phyloP scores from a whole-genome alignment of 2,113 vertebrate genomes.

The Campylomormyrus numenius region DNA sequence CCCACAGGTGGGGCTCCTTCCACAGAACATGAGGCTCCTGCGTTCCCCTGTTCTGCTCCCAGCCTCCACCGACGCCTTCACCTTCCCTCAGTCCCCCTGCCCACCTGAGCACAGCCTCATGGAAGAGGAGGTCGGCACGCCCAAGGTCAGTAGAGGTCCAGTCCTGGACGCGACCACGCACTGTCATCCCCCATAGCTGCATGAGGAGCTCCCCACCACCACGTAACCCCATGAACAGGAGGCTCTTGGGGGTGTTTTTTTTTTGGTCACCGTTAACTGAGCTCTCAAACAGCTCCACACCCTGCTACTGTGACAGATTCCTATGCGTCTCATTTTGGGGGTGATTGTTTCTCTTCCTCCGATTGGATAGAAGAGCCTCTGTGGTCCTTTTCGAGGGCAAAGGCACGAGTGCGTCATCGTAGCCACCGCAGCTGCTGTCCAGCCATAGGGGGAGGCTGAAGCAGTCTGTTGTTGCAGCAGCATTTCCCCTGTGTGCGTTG shows the following conservation, averaged over 20 bases:
- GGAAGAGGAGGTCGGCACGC: conserved; percentile 86
- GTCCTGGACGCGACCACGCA: background rate
- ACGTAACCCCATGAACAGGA: background rate
- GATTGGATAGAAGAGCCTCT: background rate
- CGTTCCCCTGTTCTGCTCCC: conserved; percentile 73
- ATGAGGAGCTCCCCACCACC: background rate
- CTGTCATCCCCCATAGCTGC: background rate
- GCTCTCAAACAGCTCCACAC: background rate
- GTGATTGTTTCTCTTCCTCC: background rate
- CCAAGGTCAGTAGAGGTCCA: conserved; percentile 68
- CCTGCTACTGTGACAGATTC: background rate
- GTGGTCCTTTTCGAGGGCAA: background rate
- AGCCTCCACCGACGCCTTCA: conserved; percentile 70
- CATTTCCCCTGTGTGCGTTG: background rate
- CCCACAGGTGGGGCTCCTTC: conserved; percentile 47
- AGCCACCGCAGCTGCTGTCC: background rate
- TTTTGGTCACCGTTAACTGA: background rate
- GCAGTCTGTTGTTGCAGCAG: background rate
- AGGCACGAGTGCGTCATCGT: background rate
- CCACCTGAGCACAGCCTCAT: conserved; percentile 76
- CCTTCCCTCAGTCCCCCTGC: conserved; percentile 68
- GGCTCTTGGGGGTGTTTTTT: background rate
- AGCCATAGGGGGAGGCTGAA: background rate
- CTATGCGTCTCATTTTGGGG: background rate
- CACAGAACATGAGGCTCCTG: conserved; percentile 72